Percentiles rank a stretch among this genome's conserved stretches.
Evolutionary conservation across 2,113 vertebrate species (phyloP).

Genomic region (Sceloporus tristichus): DNA sequence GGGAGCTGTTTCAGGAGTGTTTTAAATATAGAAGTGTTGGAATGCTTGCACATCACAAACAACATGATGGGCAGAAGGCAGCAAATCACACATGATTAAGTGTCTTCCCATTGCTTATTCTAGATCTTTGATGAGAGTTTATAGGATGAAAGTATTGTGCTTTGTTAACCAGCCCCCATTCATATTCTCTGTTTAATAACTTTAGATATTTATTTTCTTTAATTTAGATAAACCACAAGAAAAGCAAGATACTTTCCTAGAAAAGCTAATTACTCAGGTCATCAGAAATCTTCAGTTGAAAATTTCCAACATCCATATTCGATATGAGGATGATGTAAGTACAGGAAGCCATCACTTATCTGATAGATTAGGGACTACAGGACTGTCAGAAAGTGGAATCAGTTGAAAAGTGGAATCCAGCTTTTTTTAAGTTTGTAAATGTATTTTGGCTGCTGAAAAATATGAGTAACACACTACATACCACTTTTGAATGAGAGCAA

Average conservation of each 20-base stretch:
- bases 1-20: not conserved
- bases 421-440: too few relatives aligned
- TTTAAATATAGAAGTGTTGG: not conserved
- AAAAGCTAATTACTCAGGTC: slow-evolving; percentile 96
- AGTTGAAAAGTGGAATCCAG: too few relatives aligned
- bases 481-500: too few relatives aligned
- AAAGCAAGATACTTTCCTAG: slow-evolving; percentile 94
- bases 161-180: slow-evolving; percentile 4
- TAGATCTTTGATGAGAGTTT: not conserved
- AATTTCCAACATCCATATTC: slow-evolving; percentile 95
- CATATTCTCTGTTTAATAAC: slow-evolving; percentile 37
- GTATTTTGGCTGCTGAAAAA: too few relatives aligned
- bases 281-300: slow-evolving; percentile 98
- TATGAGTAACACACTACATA: too few relatives aligned
- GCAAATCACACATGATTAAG: not conserved
- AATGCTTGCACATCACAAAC: not conserved
- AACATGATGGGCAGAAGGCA: not conserved
- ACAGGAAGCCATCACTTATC: too few relatives aligned
- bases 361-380: too few relatives aligned
- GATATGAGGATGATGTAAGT: slow-evolving; percentile 98
- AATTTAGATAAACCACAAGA: slow-evolving; percentile 86
- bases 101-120: not conserved
- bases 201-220: slow-evolving; percentile 49
- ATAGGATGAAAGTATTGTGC: not conserved
- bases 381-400: too few relatives aligned